Conservation (phyloP, 2,797 vertebrate genomes). For the Argentina silus region DNA sequence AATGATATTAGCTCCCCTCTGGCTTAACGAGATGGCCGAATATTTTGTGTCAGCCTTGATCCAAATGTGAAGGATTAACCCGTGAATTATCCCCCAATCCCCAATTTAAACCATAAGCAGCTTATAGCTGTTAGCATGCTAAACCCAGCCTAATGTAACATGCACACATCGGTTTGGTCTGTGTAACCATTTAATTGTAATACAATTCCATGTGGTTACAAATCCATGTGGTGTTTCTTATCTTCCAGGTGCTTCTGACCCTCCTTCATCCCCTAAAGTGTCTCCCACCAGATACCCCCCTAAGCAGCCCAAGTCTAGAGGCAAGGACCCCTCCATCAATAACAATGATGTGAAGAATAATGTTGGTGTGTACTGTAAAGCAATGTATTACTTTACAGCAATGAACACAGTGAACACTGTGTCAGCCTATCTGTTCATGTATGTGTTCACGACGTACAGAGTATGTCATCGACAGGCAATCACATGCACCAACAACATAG, state of each 20-base stretch:
- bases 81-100: conserved; percentile 62
- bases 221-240: conserved; percentile 49
- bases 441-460: neutral
- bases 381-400: too few species aligned
- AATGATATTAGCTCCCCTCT: conserved; percentile 32
- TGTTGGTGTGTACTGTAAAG: conserved; percentile 37
- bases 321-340: conserved; percentile 80
- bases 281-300: conserved; percentile 88
- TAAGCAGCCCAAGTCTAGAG: conserved; percentile 81
- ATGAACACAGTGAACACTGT: neutral
- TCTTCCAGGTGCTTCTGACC: conserved; percentile 84
- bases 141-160: conserved; percentile 49
- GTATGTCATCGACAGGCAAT: too few species aligned
- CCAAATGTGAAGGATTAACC: conserved; percentile 43
- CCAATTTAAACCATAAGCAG: conserved; percentile 56
- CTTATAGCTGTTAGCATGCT: conserved; percentile 31
- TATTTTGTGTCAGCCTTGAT: conserved; percentile 49
- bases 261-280: conserved; percentile 80
- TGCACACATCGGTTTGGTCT: neutral
- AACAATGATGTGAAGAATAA: conserved; percentile 47
- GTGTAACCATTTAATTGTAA: neutral
- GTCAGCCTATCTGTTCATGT: neutral
- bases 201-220: conserved; percentile 3
- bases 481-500: too few species aligned
- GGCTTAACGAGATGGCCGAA: conserved; percentile 41